A percentile compares a stretch with the other conserved stretches of the same genome.
Evolutionary conservation across 2,888 invertebrate species (phyloP).

Genomic region (Diaprepes abbreviatus): DNA sequence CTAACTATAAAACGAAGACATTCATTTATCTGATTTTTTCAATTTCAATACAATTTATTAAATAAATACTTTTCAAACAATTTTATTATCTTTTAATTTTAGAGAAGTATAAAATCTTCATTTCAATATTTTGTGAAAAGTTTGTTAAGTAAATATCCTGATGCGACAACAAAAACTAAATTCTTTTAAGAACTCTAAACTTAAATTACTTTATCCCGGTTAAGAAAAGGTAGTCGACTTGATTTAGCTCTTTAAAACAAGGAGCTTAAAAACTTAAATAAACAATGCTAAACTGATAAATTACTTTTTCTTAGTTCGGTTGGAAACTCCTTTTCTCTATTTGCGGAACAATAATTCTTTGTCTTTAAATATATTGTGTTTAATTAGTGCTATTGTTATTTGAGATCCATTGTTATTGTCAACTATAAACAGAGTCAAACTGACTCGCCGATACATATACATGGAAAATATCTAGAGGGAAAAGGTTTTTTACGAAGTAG

Average conservation of each 20-base stretch:
- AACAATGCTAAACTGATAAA: constrained; percentile 22
- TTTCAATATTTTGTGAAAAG: not conserved
- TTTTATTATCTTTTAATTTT: no score
- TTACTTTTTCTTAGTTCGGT: constrained; percentile 21
- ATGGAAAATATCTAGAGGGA: no score
- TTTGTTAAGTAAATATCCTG: not conserved
- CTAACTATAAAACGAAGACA: no score
- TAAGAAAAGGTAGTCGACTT: constrained; percentile 2
- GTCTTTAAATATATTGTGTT: constrained; percentile 1
- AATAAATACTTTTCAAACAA: no score
- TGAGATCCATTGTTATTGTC: not conserved
- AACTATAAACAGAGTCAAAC: no score
- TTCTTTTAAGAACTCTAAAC: not conserved
- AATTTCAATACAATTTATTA: no score
- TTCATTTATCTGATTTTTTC: no score
- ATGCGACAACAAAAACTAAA: not conserved
- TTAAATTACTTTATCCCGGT: constrained; percentile 1
- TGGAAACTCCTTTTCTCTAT: constrained; percentile 4
- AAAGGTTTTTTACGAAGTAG: no score
- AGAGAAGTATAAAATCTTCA: no score
- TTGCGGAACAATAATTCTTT: not conserved
- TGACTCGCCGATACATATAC: no score
- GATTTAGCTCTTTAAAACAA: constrained; percentile 19
- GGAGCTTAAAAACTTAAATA: constrained; percentile 7
- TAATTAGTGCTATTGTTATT: constrained; percentile 1